phyloP scores from a whole-genome alignment of 2,113 vertebrate genomes.

The Daubentonia madagascariensis region DNA sequence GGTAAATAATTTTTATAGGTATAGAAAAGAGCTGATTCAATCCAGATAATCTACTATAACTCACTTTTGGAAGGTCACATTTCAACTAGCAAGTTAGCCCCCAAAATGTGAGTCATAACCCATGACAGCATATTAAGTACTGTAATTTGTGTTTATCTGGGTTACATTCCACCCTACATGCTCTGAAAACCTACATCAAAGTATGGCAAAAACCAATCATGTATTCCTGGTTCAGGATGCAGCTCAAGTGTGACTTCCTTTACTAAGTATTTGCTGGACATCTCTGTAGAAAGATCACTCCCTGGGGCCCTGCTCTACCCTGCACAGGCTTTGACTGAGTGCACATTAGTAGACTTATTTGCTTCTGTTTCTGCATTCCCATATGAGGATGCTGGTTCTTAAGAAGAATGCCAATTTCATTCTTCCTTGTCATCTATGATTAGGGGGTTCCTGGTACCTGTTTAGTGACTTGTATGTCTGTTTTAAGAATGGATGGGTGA shows the following conservation, averaged over 20 bases:
- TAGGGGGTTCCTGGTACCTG: background rate
- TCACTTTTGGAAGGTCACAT: background rate
- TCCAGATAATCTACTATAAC: background rate
- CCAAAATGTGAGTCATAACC: background rate
- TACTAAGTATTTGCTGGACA: background rate
- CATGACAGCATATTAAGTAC: background rate
- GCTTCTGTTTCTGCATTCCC: background rate
- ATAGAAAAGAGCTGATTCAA: background rate
- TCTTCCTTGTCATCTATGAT: background rate
- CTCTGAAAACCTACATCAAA: background rate
- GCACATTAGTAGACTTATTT: fast-evolving
- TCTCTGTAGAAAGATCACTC: background rate
- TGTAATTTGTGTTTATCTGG: background rate
- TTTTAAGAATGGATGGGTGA: background rate
- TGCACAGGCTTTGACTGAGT: no score
- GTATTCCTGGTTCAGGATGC: background rate
- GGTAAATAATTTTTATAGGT: background rate
- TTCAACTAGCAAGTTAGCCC: background rate
- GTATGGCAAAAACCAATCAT: background rate
- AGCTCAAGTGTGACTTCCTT: background rate
- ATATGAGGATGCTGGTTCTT: background rate
- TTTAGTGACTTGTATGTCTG: background rate
- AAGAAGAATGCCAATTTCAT: background rate
- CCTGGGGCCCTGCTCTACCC: no score
- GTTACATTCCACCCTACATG: background rate